phyloP scores from a whole-genome alignment of 2,797 vertebrate species.

The Gastrophryne carolinensis region DNA sequence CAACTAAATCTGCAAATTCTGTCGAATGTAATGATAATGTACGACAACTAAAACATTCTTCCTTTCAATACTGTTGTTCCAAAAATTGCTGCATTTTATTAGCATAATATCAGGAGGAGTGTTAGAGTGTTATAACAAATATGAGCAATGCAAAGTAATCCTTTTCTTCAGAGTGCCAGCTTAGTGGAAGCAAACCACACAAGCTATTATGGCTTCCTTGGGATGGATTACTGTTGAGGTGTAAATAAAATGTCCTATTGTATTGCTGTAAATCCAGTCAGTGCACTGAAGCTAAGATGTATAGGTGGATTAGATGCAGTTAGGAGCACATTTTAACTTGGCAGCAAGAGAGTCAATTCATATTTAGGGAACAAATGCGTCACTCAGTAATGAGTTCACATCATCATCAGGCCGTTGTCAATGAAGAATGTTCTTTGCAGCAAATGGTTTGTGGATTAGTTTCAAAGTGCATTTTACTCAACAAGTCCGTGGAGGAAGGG shows the following conservation, averaged over 20 bases:
- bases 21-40: no score
- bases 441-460: not conserved
- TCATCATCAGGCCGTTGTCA: not conserved
- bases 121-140: no score
- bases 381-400: not conserved
- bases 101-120: no score
- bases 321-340: conserved; percentile 3
- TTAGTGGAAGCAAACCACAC: not conserved
- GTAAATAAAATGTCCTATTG: conserved; percentile 4
- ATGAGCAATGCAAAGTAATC: not conserved
- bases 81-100: no score
- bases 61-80: no score
- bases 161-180: not conserved
- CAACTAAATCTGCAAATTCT: no score
- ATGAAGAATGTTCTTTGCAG: not conserved
- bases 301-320: not conserved
- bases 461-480: not conserved
- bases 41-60: no score
- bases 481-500: not conserved
- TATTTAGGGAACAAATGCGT: not conserved
- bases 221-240: conserved; percentile 9
- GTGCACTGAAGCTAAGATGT: not conserved
- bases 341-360: not conserved
- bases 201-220: not conserved
- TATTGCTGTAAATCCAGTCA: not conserved